A percentile compares a stretch with the other conserved stretches of the same genome.
These are phyloP conservation scores for Cotesia congregata DNA, from an alignment of 2,888 invertebrate species.

Conservation along the genomic window DNA sequence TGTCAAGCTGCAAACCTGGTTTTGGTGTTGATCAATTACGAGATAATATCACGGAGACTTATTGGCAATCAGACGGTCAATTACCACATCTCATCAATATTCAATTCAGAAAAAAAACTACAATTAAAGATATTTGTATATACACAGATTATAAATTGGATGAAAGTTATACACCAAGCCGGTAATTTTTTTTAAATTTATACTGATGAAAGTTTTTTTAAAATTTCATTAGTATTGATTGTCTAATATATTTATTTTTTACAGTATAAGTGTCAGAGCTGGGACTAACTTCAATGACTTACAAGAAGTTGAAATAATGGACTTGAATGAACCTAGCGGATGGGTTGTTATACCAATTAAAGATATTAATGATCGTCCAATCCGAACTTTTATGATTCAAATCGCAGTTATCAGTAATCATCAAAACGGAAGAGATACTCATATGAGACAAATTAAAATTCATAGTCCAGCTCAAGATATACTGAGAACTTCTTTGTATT, in stretches of 20 bases:
- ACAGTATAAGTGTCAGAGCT: constrained; percentile 88
- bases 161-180: constrained; percentile 98
- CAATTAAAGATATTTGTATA: constrained; percentile 94
- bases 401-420: constrained; percentile 97
- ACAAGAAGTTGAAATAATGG: constrained; percentile 94
- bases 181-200: constrained; percentile 64
- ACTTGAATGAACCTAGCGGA: constrained; percentile 94
- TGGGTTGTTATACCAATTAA: constrained; percentile 96
- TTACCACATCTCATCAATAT: constrained; percentile 98
- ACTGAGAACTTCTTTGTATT: constrained; percentile 78
- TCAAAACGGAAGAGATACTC: constrained; percentile 98
- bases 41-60: constrained; percentile 96
- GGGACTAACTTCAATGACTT: constrained; percentile 97
- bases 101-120: constrained; percentile 95
- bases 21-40: constrained; percentile 97
- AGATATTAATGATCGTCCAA: constrained; percentile 87
- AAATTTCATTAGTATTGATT: constrained; percentile 13
- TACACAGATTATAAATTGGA: constrained; percentile 98
- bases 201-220: neutral
- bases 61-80: constrained; percentile 99
- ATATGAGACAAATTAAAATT: constrained; percentile 96
- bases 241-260: constrained; percentile 9
- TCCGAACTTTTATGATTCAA: constrained; percentile 96
- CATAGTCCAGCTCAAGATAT: constrained; percentile 85
- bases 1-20: constrained; percentile 98